These are phyloP conservation scores for Clarias laeviceps DNA, from an alignment of 2,797 vertebrate genomes.

Conservation along the genomic window DNA sequence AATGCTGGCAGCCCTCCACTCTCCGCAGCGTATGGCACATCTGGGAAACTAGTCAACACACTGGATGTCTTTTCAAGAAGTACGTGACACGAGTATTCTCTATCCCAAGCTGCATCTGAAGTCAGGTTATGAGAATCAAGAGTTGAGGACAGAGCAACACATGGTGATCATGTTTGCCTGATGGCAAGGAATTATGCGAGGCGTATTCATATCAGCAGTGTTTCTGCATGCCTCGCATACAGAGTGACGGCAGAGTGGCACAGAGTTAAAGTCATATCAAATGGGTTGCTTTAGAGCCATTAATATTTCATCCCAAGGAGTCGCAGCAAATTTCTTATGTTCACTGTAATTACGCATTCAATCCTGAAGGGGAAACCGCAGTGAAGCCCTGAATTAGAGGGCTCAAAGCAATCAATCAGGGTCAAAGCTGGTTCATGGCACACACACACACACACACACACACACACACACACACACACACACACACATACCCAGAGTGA, in stretches of 20 bases:
- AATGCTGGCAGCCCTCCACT: slow-evolving; percentile 6
- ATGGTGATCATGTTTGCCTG: slow-evolving; percentile 14
- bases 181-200: slow-evolving; percentile 29
- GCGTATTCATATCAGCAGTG: slow-evolving; percentile 22
- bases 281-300: slow-evolving; percentile 39
- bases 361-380: slow-evolving; percentile 40
- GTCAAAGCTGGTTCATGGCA: slow-evolving; percentile 16
- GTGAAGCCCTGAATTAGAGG: slow-evolving; percentile 38
- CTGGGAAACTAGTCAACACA: slow-evolving; percentile 38
- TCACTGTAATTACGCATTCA: slow-evolving; percentile 55
- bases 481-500: background rate
- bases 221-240: slow-evolving; percentile 12
- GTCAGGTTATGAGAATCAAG: slow-evolving; percentile 1
- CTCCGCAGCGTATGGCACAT: slow-evolving; percentile 16
- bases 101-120: slow-evolving; percentile 43
- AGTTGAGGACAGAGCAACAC: background rate
- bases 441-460: too few relatives aligned
- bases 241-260: slow-evolving; percentile 36
- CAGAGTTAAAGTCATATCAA: slow-evolving; percentile 34
- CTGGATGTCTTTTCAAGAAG: slow-evolving; percentile 25
- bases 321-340: slow-evolving; percentile 50
- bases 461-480: too few relatives aligned
- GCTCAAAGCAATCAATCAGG: slow-evolving; percentile 45
- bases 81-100: background rate
- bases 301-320: slow-evolving; percentile 47